phyloP scores from a whole-genome alignment of 1,140 invertebrate genomes.

The Caerostris darwini region DNA sequence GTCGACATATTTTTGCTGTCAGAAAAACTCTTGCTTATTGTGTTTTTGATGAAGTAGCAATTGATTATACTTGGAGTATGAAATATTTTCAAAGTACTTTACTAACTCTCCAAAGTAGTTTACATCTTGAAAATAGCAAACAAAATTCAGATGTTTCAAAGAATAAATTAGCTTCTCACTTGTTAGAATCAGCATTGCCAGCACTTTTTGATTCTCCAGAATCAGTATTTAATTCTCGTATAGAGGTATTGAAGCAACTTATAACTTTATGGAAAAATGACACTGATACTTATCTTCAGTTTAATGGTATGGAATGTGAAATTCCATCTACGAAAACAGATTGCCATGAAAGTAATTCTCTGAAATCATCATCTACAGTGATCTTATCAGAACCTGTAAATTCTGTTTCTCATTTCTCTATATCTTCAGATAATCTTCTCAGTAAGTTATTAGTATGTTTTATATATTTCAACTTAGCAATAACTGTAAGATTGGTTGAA shows the following conservation, averaged over 20 bases:
- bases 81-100: constrained; percentile 51
- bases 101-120: neutral
- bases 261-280: constrained; percentile 46
- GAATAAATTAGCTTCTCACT: neutral
- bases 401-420: neutral
- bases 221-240: constrained; percentile 12
- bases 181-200: neutral
- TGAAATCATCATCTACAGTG: neutral
- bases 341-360: neutral
- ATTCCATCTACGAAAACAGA: neutral
- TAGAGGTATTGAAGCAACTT: constrained; percentile 15
- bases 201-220: neutral
- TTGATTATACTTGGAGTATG: constrained; percentile 55
- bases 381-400: neutral
- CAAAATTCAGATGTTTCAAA: neutral
- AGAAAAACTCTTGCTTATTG: constrained; percentile 44
- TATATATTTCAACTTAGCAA: too few species aligned
- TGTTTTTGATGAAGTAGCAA: constrained; percentile 27
- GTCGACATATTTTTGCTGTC: constrained; percentile 68
- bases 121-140: neutral
- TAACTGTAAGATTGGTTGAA: too few species aligned
- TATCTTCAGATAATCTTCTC: neutral
- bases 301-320: constrained; percentile 37
- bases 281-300: constrained; percentile 24
- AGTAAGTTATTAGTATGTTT: neutral